These are phyloP conservation scores for Drosophila sechellia DNA, from an alignment of 1,140 invertebrate species.

Conservation along the genomic window DNA sequence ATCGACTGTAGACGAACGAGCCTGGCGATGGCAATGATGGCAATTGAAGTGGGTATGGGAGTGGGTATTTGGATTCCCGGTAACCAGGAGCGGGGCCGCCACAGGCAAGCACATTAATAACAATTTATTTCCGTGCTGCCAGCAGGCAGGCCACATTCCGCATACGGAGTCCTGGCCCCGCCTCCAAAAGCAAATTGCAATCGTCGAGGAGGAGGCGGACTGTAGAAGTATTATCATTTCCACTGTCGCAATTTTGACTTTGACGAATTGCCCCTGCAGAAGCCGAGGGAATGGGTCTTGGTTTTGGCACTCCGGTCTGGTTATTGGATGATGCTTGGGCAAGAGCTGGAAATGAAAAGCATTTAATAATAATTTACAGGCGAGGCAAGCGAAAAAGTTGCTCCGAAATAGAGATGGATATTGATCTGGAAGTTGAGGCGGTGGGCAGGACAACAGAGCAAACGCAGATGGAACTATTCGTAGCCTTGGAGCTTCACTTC, in stretches of 20 bases:
- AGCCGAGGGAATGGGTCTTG: neutral
- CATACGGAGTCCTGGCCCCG: conserved; percentile 3
- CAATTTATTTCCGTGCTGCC: conserved; percentile 75
- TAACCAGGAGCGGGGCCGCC: conserved; percentile 11
- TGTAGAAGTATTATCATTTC: conserved; percentile 62
- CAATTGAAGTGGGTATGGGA: neutral
- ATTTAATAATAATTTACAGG: conserved; percentile 75
- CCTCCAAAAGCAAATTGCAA: conserved; percentile 58
- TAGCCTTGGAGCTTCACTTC: conserved; percentile 2
- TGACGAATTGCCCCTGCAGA: conserved; percentile 68
- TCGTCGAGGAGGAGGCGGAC: conserved; percentile 30
- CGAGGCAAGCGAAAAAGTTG: neutral
- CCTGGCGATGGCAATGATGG: neutral
- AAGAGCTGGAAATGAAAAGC: conserved; percentile 63
- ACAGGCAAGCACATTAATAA: conserved; percentile 75
- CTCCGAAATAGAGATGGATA: neutral
- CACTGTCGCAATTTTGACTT: conserved; percentile 75
- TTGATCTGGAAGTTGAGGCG: neutral
- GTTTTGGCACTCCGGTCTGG: neutral
- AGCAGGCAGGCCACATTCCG: conserved; percentile 48
- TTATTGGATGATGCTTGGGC: conserved; percentile 20
- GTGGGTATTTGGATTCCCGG: neutral
- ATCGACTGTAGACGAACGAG: conserved; percentile 41
- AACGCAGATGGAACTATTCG: conserved; percentile 1
- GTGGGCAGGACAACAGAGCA: neutral